A percentile compares a stretch with the other conserved stretches of the same genome.
phyloP scores from a whole-genome alignment of 2,797 vertebrate species.

The Poliocrania exsul region DNA sequence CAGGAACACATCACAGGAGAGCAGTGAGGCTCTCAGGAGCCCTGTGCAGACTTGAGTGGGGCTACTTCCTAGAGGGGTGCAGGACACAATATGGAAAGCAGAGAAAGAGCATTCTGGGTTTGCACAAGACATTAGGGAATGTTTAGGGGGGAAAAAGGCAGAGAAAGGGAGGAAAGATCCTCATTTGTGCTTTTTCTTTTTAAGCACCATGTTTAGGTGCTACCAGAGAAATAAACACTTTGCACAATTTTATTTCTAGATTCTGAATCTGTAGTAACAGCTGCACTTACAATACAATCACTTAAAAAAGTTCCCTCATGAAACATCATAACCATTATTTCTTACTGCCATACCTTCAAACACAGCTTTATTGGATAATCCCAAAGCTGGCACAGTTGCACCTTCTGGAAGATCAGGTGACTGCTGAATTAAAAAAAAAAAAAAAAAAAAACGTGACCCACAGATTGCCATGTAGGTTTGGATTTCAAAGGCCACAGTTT shows the following conservation, averaged over 20 bases:
- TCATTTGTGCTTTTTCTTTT: not conserved
- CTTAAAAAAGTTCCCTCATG: not conserved
- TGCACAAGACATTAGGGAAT: not conserved
- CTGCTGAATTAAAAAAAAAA: conserved; percentile 71
- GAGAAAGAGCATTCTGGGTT: not conserved
- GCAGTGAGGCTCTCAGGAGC: not conserved
- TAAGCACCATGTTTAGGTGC: not conserved
- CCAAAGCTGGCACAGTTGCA: conserved; percentile 94
- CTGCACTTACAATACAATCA: not conserved
- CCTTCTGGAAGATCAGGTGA: conserved; percentile 87
- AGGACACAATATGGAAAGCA: not conserved
- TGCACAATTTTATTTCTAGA: not conserved
- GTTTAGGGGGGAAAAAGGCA: not conserved
- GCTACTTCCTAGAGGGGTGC: not conserved
- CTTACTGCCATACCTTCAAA: conserved; percentile 86
- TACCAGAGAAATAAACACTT: not conserved
- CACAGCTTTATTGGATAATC: conserved; percentile 97
- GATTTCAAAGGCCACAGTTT: not conserved
- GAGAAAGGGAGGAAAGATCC: not conserved
- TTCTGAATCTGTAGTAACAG: not conserved
- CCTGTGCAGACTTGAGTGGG: not conserved
- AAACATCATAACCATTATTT: not conserved
- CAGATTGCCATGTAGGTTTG: not conserved
- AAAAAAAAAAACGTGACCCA: not conserved
- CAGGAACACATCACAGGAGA: not conserved